These are phyloP conservation scores for Strongylocentrotus purpuratus DNA, from an alignment of 35 echinoderm and acorn worm species.

Conservation along the genomic window DNA sequence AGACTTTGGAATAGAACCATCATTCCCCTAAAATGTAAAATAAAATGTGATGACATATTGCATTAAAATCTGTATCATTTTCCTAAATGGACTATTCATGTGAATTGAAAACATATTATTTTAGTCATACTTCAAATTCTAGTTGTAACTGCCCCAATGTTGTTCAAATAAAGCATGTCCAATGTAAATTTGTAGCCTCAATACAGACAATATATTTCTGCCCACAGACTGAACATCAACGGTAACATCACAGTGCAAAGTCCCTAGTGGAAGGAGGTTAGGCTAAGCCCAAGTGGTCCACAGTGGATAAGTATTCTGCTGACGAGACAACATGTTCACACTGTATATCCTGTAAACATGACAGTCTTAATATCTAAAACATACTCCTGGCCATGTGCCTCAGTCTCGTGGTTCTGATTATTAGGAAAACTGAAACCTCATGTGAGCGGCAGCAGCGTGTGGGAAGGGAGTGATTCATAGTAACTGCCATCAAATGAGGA, in stretches of 20 bases:
- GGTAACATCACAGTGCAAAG: not conserved
- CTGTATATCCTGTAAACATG: constrained; percentile 2
- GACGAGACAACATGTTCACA: constrained; percentile 16
- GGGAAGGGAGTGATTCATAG: not conserved
- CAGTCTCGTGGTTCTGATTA: not conserved
- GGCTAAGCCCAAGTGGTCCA: not conserved
- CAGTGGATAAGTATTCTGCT: not conserved
- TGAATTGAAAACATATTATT: too few relatives aligned
- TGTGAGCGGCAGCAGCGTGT: not conserved
- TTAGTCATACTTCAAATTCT: too few relatives aligned
- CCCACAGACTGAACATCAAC: not conserved
- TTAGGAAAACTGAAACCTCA: not conserved
- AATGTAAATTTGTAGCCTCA: not conserved
- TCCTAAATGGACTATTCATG: too few relatives aligned
- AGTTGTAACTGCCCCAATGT: not conserved
- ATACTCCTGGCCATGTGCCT: not conserved
- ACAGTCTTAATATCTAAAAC: constrained; percentile 2
- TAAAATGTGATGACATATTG: too few relatives aligned
- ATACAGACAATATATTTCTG: not conserved
- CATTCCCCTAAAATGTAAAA: too few relatives aligned
- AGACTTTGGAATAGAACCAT: too few relatives aligned
- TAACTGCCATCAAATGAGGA: not conserved
- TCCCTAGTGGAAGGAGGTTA: not conserved
- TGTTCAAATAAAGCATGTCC: not conserved
- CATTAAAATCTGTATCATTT: too few relatives aligned